Base-by-base conservation (phyloP, 2,113 vertebrate genomes). In the Lepus europaeus region DNA sequence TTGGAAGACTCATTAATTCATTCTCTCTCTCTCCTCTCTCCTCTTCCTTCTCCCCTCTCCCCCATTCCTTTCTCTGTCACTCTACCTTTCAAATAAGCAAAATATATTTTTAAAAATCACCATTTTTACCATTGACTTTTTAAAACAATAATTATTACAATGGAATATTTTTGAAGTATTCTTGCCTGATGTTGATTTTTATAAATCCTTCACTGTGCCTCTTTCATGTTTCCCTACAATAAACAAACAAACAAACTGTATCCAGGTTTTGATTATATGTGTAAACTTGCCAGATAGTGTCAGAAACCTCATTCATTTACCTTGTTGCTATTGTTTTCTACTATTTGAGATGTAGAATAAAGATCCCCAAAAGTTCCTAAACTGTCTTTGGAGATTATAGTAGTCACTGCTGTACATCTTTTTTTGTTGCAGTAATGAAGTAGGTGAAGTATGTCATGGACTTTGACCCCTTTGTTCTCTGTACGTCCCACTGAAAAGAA, bases 221-320 rank as follows among this genome's bases (percentile, higher is more conserved):
- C 45, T 92, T 56, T 93, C 10, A 85, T 79, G 91, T 95, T 83
- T 80, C 70, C 87, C 12, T 74, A 16, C 68, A 87, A 86, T 6
- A 76, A 82, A 86, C 8, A 76, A 82, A 19, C 17, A 36, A 59
- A 86, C 39, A 78, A 61, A 27, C 9, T 89, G 2, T 68, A 72
- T 76, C 27, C 14, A 82, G 9, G 2, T 91, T 12, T 91, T 91
- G 49, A 89, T 72, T 93, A 53, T 66, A 59, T 94, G 25, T 84
- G 5, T 53, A 36, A 73, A 91, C 56, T 91, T 25, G 8, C 53
- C 53, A 66, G 69, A 25, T 63, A 64, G 39, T 74, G 13, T 95
- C 59, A 76, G 61, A 70, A 70, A 69, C 53, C 27, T 84, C 49
- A 16, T 31, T 88, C 29, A 19, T 64, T 89, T 12, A 74, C 16